Conservation (phyloP, 2,113 vertebrate genomes). For the Cyanocitta stelleri region DNA sequence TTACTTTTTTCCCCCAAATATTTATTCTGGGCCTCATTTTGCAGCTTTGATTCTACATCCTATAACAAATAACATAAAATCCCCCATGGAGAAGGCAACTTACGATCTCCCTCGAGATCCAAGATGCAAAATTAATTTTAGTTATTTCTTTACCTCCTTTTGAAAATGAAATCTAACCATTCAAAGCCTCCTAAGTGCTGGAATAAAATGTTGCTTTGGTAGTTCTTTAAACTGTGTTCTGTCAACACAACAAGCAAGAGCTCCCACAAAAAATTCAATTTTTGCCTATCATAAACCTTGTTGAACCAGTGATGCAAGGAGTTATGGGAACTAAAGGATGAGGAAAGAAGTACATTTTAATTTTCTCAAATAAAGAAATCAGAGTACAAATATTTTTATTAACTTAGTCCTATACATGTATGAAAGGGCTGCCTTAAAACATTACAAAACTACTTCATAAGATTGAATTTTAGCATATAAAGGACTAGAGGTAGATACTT, state of each 20-base stretch:
- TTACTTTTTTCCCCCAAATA: background rate
- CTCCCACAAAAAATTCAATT: background rate
- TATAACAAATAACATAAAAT: background rate
- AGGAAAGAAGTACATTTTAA: background rate
- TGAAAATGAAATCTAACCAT: constrained; percentile 12
- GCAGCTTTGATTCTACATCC: background rate
- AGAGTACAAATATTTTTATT: background rate
- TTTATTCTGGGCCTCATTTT: background rate
- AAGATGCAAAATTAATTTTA: background rate
- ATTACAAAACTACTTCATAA: background rate
- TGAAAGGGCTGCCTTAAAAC: background rate
- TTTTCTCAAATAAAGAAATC: background rate
- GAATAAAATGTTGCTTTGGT: background rate
- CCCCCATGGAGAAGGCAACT: background rate
- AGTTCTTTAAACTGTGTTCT: background rate
- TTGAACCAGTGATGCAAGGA: background rate
- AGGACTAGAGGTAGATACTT: background rate
- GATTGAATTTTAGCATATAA: background rate
- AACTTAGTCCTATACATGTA: background rate
- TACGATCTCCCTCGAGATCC: background rate
- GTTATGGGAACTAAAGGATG: background rate
- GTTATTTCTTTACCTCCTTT: constrained; percentile 4
- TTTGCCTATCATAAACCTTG: background rate
- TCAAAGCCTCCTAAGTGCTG: background rate
- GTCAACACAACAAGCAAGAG: background rate